phyloP scores from a whole-genome alignment of 2,888 invertebrate genomes.

The Allolobophora icterica region DNA sequence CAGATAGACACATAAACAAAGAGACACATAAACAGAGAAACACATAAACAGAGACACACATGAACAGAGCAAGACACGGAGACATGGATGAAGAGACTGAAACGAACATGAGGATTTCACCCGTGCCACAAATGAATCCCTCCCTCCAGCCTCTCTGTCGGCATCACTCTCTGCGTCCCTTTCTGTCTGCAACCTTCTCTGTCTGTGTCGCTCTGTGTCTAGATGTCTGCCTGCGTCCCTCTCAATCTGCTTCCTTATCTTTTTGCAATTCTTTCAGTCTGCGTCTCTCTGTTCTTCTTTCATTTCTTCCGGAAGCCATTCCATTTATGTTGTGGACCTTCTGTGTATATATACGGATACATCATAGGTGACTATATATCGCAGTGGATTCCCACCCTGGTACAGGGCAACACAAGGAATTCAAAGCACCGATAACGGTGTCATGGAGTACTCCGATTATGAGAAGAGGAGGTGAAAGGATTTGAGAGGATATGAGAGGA shows the following conservation, averaged over 20 bases:
- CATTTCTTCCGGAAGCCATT: background rate
- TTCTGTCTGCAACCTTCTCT: background rate
- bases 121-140: background rate
- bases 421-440: conserved; percentile 1
- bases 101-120: too few relatives aligned
- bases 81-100: too few relatives aligned
- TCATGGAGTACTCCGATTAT: background rate
- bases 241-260: background rate
- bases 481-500: background rate
- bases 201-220: background rate
- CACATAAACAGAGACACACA: too few relatives aligned
- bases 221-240: background rate
- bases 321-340: background rate
- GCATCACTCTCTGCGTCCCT: background rate
- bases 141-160: background rate
- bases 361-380: too few relatives aligned
- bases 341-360: background rate
- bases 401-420: background rate
- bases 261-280: background rate
- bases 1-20: too few relatives aligned
- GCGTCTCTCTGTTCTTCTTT: conserved; percentile 6
- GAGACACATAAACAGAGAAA: too few relatives aligned
- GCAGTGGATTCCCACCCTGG: background rate
- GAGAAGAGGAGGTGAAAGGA: background rate
- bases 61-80: too few relatives aligned